These are phyloP conservation scores for Trachemys scripta DNA, from an alignment of 2,113 vertebrate genomes.

Conservation along the genomic window DNA sequence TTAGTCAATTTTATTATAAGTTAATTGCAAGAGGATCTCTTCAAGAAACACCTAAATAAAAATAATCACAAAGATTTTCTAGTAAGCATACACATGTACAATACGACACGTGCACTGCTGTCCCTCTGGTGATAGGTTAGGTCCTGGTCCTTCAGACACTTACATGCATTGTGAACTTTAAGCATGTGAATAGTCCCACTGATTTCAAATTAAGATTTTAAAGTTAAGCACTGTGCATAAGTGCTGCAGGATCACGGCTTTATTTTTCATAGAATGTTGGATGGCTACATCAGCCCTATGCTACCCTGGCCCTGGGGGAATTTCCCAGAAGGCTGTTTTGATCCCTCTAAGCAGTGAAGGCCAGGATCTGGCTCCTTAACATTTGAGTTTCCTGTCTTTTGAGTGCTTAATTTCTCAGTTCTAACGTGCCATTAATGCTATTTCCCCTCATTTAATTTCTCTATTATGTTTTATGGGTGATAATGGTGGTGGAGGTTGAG, in stretches of 20 bases:
- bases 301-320: neutral
- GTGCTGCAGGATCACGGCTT: neutral
- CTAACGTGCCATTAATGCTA: neutral
- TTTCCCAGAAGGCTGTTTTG: neutral
- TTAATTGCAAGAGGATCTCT: neutral
- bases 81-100: neutral
- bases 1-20: neutral
- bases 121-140: neutral
- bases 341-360: neutral
- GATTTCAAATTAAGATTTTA: neutral
- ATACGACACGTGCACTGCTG: fast-evolving
- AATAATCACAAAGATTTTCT: neutral
- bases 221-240: neutral
- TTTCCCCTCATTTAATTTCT: neutral
- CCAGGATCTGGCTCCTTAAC: neutral
- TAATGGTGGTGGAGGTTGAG: neutral
- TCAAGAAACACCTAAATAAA: neutral
- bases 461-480: neutral
- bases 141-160: neutral
- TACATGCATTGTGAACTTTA: neutral
- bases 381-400: neutral
- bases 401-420: neutral
- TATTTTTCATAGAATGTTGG: neutral
- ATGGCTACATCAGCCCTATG: neutral
- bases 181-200: neutral